Evolutionary conservation across 1,140 invertebrate species (phyloP), one percentile per base, ranked within the genome.

Genomic region (Bombus polaris): DNA sequence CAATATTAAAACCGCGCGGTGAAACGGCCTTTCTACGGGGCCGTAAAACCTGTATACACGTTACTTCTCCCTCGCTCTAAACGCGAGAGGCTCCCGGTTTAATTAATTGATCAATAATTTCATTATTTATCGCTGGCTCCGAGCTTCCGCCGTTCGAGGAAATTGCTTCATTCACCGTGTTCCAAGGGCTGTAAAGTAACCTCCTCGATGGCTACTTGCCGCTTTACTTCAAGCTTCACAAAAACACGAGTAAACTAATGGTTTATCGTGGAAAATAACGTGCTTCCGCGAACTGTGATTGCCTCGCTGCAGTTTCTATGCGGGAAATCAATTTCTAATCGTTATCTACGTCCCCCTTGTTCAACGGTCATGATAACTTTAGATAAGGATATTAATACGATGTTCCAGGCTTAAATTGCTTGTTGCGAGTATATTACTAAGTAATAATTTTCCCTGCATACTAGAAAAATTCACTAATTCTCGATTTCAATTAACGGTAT

Each of bases 91-190:
- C 32, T 12, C 3, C n/a, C n/a, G 2, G 62, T 53, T 53, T 83
- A 83, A 83, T 78, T 70, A 83, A 83, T 78, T 57, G 81, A 83
- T 83, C 81, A 78, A 78, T 83, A 78, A 70, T 78, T 70, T 83
- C 42, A 53, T 77, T 83, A 83, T 83, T 83, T 83, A 83, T 70
- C n/a, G 74, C 2, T 65, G 62, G 44, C 12, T 44, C 3, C 28
- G 62, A 28, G 81, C 73, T 77, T 77, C 81, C 81, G 65, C 22
- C 62, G 62, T 57, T 39, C 22, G 9, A 77, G 81, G 35, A 37
- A 77, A 83, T 78, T 78, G 62, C 74, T 77, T 83, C 72, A 75
- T 83, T 59, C 57, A 6, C 9, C 13, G 28, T 6, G n/a, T 18
- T 22, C 37, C 2, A 25, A 71, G 10, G 42, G 37, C 32, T 37